phyloP scores from a whole-genome alignment of 2,888 invertebrate genomes.

The Acanthosepion pharaonis region DNA sequence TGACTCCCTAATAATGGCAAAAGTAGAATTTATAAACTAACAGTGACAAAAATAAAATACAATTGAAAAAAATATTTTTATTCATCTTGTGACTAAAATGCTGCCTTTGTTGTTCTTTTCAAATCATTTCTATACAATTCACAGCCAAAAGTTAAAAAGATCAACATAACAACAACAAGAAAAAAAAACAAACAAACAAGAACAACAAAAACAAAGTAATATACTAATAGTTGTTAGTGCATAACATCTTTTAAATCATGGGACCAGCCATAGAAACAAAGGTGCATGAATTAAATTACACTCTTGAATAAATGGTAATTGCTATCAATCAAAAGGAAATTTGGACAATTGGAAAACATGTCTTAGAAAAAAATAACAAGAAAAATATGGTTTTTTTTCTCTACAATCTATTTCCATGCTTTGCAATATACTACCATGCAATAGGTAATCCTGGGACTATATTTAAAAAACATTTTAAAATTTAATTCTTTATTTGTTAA shows the following conservation, averaged over 20 bases:
- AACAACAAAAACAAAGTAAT: background rate
- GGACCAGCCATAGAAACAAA: background rate
- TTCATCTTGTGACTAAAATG: background rate
- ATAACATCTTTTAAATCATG: background rate
- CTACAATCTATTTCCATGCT: background rate
- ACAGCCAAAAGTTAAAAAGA: background rate
- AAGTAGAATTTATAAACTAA: background rate
- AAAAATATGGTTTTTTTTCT: background rate
- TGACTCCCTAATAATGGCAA: background rate
- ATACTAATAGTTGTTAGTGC: background rate
- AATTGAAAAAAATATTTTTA: background rate
- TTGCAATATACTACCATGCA: background rate
- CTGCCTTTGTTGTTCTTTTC: background rate
- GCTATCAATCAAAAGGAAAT: background rate
- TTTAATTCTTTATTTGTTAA: background rate
- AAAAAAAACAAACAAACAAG: background rate
- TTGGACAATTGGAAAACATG: background rate
- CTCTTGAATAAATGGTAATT: background rate
- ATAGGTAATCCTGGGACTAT: background rate
- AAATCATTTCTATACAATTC: background rate
- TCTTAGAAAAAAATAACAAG: background rate
- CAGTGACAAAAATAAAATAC: background rate
- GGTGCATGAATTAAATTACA: background rate
- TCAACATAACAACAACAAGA: background rate
- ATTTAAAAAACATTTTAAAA: background rate